A percentile compares a stretch with the other conserved stretches of the same genome.
These are phyloP conservation scores for Zapus hudsonius DNA, from an alignment of 2,113 vertebrate genomes.

Conservation along the genomic window DNA sequence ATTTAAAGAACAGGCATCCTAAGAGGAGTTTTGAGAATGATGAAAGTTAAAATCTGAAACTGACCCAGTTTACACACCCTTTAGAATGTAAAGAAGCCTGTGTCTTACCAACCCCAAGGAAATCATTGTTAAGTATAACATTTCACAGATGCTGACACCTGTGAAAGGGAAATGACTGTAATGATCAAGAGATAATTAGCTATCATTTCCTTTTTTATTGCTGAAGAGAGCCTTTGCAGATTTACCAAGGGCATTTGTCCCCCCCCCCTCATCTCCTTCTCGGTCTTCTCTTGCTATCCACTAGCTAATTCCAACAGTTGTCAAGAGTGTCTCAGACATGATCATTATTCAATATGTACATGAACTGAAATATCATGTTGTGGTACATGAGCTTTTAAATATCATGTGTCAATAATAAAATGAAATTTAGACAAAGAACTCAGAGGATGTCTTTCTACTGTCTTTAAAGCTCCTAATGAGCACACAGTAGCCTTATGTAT, in stretches of 20 bases:
- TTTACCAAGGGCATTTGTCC: neutral
- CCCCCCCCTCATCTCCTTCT: neutral
- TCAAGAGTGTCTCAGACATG: neutral
- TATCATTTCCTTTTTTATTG: neutral
- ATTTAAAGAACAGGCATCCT: constrained; percentile 51
- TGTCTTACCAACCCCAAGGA: neutral
- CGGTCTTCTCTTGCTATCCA: neutral
- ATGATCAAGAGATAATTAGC: neutral
- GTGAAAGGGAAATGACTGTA: neutral
- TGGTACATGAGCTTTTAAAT: neutral
- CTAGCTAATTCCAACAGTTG: neutral
- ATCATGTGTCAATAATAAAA: neutral
- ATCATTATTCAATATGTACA: neutral
- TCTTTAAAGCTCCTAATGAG: neutral
- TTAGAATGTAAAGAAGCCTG: neutral
- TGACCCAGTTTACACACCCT: constrained; percentile 20
- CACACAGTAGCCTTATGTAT: neutral
- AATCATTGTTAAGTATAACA: neutral
- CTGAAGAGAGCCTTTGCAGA: neutral
- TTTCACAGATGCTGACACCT: neutral
- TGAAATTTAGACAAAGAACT: neutral
- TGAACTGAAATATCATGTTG: neutral
- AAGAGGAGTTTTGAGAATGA: constrained; percentile 60
- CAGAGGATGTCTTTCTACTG: neutral
- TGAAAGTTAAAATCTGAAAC: constrained; percentile 59